Evolutionary conservation across 2,888 invertebrate species (phyloP).

Genomic region (Drosophila peninsularis): DNA sequence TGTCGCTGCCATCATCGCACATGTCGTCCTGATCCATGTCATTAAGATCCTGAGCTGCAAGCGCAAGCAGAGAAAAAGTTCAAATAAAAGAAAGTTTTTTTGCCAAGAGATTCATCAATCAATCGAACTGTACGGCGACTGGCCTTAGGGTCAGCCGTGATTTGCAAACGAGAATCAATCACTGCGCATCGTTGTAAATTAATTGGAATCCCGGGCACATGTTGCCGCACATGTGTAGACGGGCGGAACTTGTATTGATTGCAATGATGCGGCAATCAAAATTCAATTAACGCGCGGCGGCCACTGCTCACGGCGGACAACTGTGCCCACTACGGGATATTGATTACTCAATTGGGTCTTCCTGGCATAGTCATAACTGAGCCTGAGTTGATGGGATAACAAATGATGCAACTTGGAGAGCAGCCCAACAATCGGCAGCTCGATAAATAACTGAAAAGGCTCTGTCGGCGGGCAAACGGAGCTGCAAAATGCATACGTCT

Average conservation of each 20-base stretch:
- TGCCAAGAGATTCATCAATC: slow-evolving; percentile 69
- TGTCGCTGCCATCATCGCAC: slow-evolving; percentile 85
- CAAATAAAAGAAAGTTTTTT: slow-evolving; percentile 9
- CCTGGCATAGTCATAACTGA: background rate
- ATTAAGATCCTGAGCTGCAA: slow-evolving; percentile 84
- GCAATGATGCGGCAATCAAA: slow-evolving; percentile 75
- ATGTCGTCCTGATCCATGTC: slow-evolving; percentile 85
- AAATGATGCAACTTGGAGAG: background rate
- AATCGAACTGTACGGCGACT: slow-evolving; percentile 18
- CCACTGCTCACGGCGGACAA: slow-evolving; percentile 27
- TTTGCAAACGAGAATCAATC: slow-evolving; percentile 72
- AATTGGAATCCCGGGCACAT: slow-evolving; percentile 77
- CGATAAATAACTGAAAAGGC: slow-evolving; percentile 40
- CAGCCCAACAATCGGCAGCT: slow-evolving; percentile 27
- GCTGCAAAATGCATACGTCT: slow-evolving; percentile 38
- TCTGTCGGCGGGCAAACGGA: slow-evolving; percentile 24
- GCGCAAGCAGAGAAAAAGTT: slow-evolving; percentile 42
- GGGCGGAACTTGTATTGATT: slow-evolving; percentile 48
- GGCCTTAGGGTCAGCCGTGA: slow-evolving; percentile 26
- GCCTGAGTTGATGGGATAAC: slow-evolving; percentile 9
- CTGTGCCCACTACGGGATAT: slow-evolving; percentile 19
- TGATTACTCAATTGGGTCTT: slow-evolving; percentile 14
- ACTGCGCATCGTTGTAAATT: slow-evolving; percentile 59
- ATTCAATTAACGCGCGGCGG: slow-evolving; percentile 72
- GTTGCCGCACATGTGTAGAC: slow-evolving; percentile 46